Evolutionary conservation across 1,140 invertebrate genomes (phyloP).

Genomic region (Bombus soroeensis): DNA sequence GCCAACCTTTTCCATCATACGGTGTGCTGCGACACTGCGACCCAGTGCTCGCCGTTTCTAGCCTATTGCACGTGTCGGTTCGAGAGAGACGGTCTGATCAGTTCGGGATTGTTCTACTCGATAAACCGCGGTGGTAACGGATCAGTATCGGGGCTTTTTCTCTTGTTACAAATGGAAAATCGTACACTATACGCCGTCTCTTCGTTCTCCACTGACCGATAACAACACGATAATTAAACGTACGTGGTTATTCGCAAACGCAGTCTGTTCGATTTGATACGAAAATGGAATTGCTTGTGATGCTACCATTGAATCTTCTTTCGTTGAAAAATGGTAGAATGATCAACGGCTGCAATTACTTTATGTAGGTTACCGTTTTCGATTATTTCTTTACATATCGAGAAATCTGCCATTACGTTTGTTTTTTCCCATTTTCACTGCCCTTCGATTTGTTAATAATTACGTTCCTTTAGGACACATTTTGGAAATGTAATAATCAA

Average conservation of each 20-base stretch:
- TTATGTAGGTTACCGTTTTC: neutral
- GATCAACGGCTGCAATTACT: neutral
- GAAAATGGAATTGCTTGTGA: neutral
- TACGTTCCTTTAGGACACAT: too few species aligned
- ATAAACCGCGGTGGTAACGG: too few species aligned
- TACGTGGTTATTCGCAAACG: neutral
- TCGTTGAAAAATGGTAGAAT: neutral
- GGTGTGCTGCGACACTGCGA: neutral
- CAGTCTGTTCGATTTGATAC: neutral
- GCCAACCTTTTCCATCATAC: conserved; percentile 47
- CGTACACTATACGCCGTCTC: too few species aligned
- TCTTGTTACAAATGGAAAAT: conserved; percentile 6
- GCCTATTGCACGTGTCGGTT: neutral
- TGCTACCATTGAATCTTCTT: neutral
- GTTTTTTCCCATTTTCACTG: too few species aligned
- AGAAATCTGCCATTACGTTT: neutral
- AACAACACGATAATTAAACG: conserved; percentile 26
- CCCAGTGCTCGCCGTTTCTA: neutral
- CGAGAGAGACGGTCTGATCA: neutral
- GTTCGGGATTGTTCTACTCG: neutral
- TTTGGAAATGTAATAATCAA: too few species aligned
- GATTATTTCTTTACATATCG: neutral
- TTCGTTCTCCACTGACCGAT: neutral
- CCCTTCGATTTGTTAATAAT: too few species aligned
- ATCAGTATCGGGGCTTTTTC: neutral